Evolutionary conservation across 1,140 invertebrate species (phyloP), one percentile per base, ranked within the genome.

Genomic region (Xylocopa sonorina): DNA sequence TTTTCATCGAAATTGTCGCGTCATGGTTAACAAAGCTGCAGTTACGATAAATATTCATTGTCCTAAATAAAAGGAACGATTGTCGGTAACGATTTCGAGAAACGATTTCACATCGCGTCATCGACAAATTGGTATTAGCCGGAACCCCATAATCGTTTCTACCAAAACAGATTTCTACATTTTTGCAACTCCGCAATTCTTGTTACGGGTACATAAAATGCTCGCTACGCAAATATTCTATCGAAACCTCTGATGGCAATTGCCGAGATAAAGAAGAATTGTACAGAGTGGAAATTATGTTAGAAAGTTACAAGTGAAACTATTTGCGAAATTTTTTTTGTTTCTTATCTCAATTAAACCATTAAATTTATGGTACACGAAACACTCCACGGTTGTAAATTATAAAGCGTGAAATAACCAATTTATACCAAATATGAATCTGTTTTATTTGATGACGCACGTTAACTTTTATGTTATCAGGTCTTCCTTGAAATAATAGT

Each of bases 21-120:
- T 58, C 67, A 71, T 67, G 43, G 62, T 62, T 78, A 58, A 68
- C 24, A 69, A 78, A 71, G 12, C 55, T 12, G 43, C n/a, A 50
- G 71, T 73, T 38, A 34, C 43, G 21, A 38, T 78, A 71, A 78
- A 78, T 50, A 62, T 78, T 71, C 55, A 71, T 78, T 43, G 55
- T 62, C 14, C 16, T 32, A 46, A 78, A 78, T 71, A 58, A 62
- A 76, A 68, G 73, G 63, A 57, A 68, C 41, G 27, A 41, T 14
- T 38, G 51, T 24, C 55, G 2, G 14, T 50, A 46, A 14, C 75
- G 46, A 78, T 78, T 78, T 78, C 66, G 46, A 78, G 75, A 78
- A 78, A 71, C 75, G 67, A 78, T 78, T 71, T 71, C 67, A 38
- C 43, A 38, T 69, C 32, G 12, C 75, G 75, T 78, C 75, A 78